phyloP scores from a whole-genome alignment of 2,797 vertebrate species.

The Nannoperca australis region DNA sequence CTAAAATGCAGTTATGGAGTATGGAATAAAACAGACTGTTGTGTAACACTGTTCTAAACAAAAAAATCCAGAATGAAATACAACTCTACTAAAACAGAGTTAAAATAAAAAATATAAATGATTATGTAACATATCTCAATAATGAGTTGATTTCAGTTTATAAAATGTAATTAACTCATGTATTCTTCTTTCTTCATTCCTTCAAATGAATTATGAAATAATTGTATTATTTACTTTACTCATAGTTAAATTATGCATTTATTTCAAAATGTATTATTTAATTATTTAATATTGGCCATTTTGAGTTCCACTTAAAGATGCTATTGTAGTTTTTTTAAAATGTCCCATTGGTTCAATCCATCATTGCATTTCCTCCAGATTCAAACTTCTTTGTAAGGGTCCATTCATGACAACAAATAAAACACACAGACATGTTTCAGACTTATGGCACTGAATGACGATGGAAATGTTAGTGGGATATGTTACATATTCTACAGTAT shows the following conservation, averaged over 20 bases:
- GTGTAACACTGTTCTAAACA: too few relatives aligned
- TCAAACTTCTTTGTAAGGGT: constrained; percentile 23
- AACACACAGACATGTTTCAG: constrained; percentile 29
- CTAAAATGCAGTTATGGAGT: too few relatives aligned
- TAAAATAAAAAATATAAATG: neutral
- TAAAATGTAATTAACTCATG: neutral
- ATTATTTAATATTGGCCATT: neutral
- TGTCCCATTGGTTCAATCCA: neutral
- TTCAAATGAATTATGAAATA: neutral
- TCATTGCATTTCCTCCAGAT: constrained; percentile 24
- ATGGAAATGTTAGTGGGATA: constrained; percentile 32
- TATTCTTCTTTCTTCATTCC: neutral
- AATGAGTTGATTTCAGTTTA: neutral
- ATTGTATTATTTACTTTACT: neutral
- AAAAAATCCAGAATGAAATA: too few relatives aligned
- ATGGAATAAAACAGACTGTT: too few relatives aligned
- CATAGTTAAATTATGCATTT: neutral
- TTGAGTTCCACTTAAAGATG: neutral
- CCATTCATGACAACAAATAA: constrained; percentile 24
- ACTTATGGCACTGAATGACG: constrained; percentile 57
- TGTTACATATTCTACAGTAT: constrained; percentile 18
- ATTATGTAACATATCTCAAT: neutral
- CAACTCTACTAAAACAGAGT: neutral
- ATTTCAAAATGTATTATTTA: neutral
- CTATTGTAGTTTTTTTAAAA: neutral